Base-by-base conservation (phyloP, 1,140 invertebrate genomes). In the Apocrypta bakeri region DNA sequence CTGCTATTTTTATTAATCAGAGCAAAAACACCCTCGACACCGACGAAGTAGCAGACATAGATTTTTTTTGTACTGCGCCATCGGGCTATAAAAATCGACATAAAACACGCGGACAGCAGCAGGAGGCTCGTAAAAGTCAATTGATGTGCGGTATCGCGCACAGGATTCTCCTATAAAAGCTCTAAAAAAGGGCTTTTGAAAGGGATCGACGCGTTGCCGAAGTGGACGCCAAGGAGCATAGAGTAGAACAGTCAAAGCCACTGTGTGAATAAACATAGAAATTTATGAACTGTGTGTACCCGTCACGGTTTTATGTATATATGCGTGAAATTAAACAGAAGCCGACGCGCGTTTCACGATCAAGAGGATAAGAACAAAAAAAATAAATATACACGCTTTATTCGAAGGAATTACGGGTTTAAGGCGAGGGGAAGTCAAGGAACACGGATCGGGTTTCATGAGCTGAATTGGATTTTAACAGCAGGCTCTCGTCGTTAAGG, bases 61-160 rank as follows among this genome's bases (percentile, higher is more conserved):
- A n/a, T 56, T 56, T 6, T 2, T 76, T 63, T 29, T n/a, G 42
- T 56, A 37, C 21, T 48, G 31, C 48, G 21, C 2, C 48, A 21
- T 7, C n/a, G n/a, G n/a, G n/a, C 76, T 40, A 69, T 79, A 79
- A 79, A 79, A 79, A 79, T 79, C 68, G 76, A 79, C 66, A 68
- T 79, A 79, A 69, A 79, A 25, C 64, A 69, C 17, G 6, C 14
- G 66, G 68, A 68, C 40, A 31, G 24, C 24, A 31, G 12, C 66
- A 66, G 66, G 68, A 69, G 68, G 66, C 37, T 68, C 64, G 33
- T 79, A 69, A 78, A 78, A 79, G 76, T 69, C 76, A 79, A 79
- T 79, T 79, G 76, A 79, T 48, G 66, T 17, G 24, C 24, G 42
- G 42, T 69, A 78, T 25, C 63, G 68, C 31, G 12, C 12, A 25